Conservation (phyloP, 2,797 vertebrate species). For the Sebastiscus tertius region DNA sequence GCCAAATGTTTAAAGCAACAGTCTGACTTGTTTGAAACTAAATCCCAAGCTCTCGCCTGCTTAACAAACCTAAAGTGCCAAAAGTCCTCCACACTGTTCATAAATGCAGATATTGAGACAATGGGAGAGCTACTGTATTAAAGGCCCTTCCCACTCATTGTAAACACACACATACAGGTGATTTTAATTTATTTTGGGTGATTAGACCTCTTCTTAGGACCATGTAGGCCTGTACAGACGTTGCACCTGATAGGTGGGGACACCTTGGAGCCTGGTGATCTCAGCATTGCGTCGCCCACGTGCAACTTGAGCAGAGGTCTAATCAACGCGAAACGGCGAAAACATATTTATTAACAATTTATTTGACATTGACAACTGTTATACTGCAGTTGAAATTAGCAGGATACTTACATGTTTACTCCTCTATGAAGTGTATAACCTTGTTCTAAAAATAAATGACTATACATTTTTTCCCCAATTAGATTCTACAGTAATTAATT, state of each 20-base stretch:
- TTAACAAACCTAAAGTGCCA: background rate
- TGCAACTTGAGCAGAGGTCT: background rate
- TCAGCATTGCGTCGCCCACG: background rate
- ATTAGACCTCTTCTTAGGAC: no score
- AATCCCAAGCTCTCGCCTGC: background rate
- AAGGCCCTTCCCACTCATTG: no score
- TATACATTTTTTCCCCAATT: background rate
- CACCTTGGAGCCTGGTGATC: background rate
- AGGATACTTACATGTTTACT: background rate
- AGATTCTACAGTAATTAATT: background rate
- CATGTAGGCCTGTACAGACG: no score
- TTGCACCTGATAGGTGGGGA: no score
- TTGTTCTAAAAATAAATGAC: background rate
- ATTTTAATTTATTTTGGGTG: background rate
- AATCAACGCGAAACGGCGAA: background rate
- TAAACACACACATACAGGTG: background rate
- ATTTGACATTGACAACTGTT: background rate
- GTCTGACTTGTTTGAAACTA: background rate
- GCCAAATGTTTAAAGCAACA: background rate
- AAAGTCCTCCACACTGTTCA: no score
- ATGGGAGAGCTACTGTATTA: no score
- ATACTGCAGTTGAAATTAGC: background rate
- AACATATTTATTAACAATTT: background rate
- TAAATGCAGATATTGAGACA: no score
- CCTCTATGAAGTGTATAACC: background rate